phyloP scores from a whole-genome alignment of 2,797 vertebrate species.

The Squalus acanthias region DNA sequence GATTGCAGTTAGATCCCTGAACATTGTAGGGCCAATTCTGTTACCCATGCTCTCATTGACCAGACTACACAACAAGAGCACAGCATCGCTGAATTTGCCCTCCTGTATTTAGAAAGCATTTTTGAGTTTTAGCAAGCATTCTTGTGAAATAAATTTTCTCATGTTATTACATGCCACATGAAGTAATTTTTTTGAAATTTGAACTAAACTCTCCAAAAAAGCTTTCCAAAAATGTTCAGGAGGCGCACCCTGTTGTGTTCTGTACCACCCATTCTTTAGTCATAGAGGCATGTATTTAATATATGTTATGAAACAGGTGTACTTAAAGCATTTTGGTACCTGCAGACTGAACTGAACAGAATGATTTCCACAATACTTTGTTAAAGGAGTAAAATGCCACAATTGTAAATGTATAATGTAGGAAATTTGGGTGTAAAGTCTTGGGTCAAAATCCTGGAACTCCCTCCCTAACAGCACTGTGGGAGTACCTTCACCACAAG shows the following conservation, averaged over 20 bases:
- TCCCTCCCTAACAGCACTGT: too few relatives aligned
- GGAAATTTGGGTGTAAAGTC: not conserved
- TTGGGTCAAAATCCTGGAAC: too few relatives aligned
- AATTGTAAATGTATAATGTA: not conserved
- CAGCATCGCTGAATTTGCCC: not conserved
- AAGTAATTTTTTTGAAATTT: not conserved
- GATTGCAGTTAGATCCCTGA: not conserved
- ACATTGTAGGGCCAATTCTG: not conserved
- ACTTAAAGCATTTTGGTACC: not conserved
- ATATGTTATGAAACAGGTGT: not conserved
- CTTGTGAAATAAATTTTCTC: not conserved
- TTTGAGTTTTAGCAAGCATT: not conserved
- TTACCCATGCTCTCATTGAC: not conserved
- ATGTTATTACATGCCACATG: not conserved
- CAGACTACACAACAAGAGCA: not conserved
- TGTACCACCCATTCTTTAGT: not conserved
- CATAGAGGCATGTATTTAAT: not conserved
- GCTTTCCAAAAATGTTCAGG: not conserved
- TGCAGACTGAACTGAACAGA: not conserved
- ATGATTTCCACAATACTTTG: not conserved
- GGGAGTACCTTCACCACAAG: too few relatives aligned
- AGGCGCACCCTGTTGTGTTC: not conserved
- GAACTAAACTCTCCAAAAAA: not conserved
- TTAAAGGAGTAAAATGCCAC: not conserved
- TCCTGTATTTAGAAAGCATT: not conserved